Evolutionary conservation across 92 coral and sea anemone species (phyloP).

Genomic region (Pocillopora grandis): DNA sequence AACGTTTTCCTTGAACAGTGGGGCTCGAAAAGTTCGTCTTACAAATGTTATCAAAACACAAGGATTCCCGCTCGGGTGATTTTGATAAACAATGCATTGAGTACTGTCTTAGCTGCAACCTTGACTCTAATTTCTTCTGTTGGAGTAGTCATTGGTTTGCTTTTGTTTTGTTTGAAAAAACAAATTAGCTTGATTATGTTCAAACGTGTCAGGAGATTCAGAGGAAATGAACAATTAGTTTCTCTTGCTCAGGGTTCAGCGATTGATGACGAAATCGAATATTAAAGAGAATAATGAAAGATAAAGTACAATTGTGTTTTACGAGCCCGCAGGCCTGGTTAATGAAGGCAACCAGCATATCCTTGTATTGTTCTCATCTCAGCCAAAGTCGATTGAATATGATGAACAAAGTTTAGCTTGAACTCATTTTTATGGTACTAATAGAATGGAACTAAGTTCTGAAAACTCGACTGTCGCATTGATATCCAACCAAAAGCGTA

Average conservation of each 20-base stretch:
- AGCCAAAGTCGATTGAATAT: too few relatives aligned
- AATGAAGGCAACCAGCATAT: neutral
- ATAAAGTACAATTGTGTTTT: neutral
- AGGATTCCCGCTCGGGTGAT: slow-evolving; percentile 41
- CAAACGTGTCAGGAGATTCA: neutral
- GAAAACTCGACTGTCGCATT: too few relatives aligned
- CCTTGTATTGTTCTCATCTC: too few relatives aligned
- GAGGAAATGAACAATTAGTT: slow-evolving; percentile 1
- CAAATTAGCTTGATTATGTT: slow-evolving; percentile 14
- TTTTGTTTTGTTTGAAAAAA: slow-evolving; percentile 37
- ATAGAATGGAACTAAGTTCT: too few relatives aligned
- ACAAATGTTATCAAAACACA: slow-evolving; percentile 44
- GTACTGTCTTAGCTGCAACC: slow-evolving; percentile 21
- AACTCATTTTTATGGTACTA: too few relatives aligned
- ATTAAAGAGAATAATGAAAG: neutral
- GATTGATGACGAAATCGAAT: neutral
- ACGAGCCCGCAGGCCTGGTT: neutral
- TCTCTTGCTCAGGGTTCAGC: slow-evolving; percentile 9
- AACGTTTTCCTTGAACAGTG: slow-evolving; percentile 49
- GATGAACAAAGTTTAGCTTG: too few relatives aligned
- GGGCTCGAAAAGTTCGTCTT: slow-evolving; percentile 36
- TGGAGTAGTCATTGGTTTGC: slow-evolving; percentile 48
- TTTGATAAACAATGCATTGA: slow-evolving; percentile 31
- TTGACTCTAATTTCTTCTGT: slow-evolving; percentile 44
- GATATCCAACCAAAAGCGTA: too few relatives aligned